Evolutionary conservation across 2,113 vertebrate genomes (phyloP), one percentile per base, ranked within the genome.

Genomic region (Ivindomyrus marchei): DNA sequence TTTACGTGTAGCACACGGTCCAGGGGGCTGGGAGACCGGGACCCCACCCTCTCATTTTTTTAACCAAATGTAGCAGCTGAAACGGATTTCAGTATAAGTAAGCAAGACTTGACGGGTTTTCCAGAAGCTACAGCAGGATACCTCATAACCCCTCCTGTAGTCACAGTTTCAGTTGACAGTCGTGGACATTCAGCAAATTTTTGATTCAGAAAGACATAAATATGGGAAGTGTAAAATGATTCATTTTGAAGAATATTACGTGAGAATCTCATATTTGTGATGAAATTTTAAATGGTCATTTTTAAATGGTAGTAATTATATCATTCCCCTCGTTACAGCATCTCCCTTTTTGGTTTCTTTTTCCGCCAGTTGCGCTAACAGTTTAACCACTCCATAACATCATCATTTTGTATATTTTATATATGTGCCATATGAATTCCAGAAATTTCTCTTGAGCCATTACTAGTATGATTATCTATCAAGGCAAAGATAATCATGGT

Each of bases 1-100:
- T 96, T 0, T 92, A 95, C 0, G 97, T 98, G 45, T 97, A 97
- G 93, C 39, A 31, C 11, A 0, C 6, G 11, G 56, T 36, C 6
- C 36, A 1, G 17, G 66, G 8, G 27, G 7, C 21, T 19, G 52
- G 45, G 36, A 46, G 77, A 11, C 27, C 1, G 80, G 50, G 46
- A 89, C 31, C 19, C 50, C 39, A 52, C 50, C 77, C 66, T 74
- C 15, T 36, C n/a, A 0, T 47, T 50, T n/a, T 50, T 85, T 58
- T 62, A 6, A 58, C 17, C 87, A 45, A 88, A 88, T 19, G 27
- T 58, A 88, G 66, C 62, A 10, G n/a, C 5, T 50, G 58, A 89
- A 77, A 66, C 13, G 74, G 49, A 77, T 27, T 49, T 89, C 17
- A 36, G 19, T 50, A 49, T 47, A 31, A 42, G 21, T 47, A 24